These are phyloP conservation scores for Chironex yamaguchii DNA, from an alignment of 30 jellyfish, hydroid and myxozoan genomes.

Conservation along the genomic window DNA sequence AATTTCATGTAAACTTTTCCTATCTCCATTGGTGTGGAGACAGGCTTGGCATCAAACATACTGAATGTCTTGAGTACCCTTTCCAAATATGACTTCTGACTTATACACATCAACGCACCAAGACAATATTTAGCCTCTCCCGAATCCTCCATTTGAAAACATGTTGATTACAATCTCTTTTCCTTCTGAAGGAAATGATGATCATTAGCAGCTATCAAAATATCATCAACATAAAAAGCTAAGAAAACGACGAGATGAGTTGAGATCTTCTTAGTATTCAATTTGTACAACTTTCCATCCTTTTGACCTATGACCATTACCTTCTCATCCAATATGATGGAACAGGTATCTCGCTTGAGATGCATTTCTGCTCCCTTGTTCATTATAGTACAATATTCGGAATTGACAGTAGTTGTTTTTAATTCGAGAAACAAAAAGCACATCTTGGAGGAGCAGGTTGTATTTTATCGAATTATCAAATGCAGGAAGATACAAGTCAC, in stretches of 20 bases:
- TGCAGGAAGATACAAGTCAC: background rate
- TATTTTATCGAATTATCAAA: conserved; percentile 17
- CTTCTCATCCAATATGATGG: background rate
- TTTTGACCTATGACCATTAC: conserved; percentile 49
- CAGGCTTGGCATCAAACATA: too few relatives aligned
- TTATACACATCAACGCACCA: too few relatives aligned
- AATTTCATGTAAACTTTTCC: conserved; percentile 49
- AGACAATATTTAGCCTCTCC: too few relatives aligned
- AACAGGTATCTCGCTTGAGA: conserved; percentile 32
- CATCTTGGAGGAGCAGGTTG: conserved; percentile 4
- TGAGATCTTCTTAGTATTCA: background rate
- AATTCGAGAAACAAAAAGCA: conserved; percentile 12
- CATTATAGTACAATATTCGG: conserved; percentile 45
- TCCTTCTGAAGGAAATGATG: too few relatives aligned
- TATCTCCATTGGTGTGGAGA: conserved; percentile 51
- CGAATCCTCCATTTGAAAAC: too few relatives aligned
- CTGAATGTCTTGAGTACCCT: too few relatives aligned
- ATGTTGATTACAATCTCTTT: too few relatives aligned
- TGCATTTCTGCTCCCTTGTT: conserved; percentile 42
- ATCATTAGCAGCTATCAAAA: too few relatives aligned
- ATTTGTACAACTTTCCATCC: conserved; percentile 49
- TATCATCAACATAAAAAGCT: background rate
- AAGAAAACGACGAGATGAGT: background rate
- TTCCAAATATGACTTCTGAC: too few relatives aligned
- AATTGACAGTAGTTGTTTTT: conserved; percentile 18